A percentile compares a stretch with the other conserved stretches of the same genome.
These are phyloP conservation scores for Chionis minor DNA, from an alignment of 2,113 vertebrate species.

Conservation along the genomic window DNA sequence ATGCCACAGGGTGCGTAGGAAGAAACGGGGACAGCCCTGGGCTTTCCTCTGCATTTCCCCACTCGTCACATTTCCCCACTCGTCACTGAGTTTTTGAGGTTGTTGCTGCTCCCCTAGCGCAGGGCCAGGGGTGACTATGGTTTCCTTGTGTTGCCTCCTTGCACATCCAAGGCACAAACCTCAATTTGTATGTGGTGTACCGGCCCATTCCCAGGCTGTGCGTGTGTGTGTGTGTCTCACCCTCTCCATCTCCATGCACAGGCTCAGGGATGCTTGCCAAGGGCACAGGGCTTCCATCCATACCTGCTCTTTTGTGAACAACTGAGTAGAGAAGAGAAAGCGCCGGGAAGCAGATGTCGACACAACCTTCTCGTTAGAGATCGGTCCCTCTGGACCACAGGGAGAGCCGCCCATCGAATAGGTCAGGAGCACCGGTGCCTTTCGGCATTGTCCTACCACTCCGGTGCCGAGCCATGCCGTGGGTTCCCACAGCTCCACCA, in stretches of 20 bases:
- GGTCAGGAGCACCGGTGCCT: background rate
- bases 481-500: constrained; percentile 70
- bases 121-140: background rate
- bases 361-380: background rate
- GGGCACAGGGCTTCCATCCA: background rate
- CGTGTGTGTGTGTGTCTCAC: accelerated
- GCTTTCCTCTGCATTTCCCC: background rate
- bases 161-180: background rate
- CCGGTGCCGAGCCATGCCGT: background rate
- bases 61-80: accelerated
- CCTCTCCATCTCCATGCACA: background rate
- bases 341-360: background rate
- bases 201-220: background rate
- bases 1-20: accelerated
- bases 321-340: background rate
- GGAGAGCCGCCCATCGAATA: background rate
- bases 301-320: background rate
- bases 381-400: background rate
- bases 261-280: background rate
- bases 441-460: constrained; percentile 34
- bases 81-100: background rate
- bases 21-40: background rate
- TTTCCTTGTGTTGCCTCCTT: background rate
- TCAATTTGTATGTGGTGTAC: accelerated
- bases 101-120: background rate